These are phyloP conservation scores for Clytia hemisphaerica DNA, from an alignment of 30 jellyfish, hydroid and myxozoan genomes.

Conservation along the genomic window DNA sequence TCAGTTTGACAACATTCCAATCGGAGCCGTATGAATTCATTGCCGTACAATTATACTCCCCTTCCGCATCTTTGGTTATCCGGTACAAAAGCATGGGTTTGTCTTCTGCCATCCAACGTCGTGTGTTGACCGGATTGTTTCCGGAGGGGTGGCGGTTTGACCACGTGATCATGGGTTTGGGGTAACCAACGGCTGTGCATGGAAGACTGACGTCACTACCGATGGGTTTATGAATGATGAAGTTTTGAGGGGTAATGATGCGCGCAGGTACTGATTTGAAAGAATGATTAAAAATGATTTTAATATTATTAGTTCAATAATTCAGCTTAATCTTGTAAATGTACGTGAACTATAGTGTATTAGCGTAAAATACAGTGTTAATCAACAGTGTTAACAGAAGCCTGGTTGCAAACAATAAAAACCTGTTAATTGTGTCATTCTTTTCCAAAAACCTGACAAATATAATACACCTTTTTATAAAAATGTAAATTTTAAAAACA, in stretches of 20 bases:
- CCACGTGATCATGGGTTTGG: conserved; percentile 78
- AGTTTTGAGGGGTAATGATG: conserved; percentile 56
- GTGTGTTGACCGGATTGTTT: conserved; percentile 9
- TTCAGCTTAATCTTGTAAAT: too few relatives aligned
- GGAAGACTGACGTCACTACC: conserved; percentile 72
- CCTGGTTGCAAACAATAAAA: too few relatives aligned
- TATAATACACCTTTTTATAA: too few relatives aligned
- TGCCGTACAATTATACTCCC: conserved; percentile 81
- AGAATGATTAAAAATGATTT: background rate
- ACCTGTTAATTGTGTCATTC: too few relatives aligned
- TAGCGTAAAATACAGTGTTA: too few relatives aligned
- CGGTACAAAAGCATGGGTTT: conserved; percentile 47
- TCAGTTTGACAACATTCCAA: conserved; percentile 75
- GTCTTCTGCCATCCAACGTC: conserved; percentile 63
- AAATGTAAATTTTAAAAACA: too few relatives aligned
- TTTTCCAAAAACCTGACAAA: too few relatives aligned
- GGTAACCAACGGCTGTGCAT: conserved; percentile 92
- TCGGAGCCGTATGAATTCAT: conserved; percentile 72
- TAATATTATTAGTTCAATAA: too few relatives aligned
- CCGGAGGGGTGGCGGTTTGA: conserved; percentile 11
- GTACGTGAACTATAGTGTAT: too few relatives aligned
- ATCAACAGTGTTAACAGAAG: too few relatives aligned
- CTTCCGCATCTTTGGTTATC: conserved; percentile 46
- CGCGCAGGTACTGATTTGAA: conserved; percentile 74
- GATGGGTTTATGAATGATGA: conserved; percentile 31